These are phyloP conservation scores for Achatina immaculata DNA, from an alignment of 1,140 invertebrate species.

Conservation along the genomic window DNA sequence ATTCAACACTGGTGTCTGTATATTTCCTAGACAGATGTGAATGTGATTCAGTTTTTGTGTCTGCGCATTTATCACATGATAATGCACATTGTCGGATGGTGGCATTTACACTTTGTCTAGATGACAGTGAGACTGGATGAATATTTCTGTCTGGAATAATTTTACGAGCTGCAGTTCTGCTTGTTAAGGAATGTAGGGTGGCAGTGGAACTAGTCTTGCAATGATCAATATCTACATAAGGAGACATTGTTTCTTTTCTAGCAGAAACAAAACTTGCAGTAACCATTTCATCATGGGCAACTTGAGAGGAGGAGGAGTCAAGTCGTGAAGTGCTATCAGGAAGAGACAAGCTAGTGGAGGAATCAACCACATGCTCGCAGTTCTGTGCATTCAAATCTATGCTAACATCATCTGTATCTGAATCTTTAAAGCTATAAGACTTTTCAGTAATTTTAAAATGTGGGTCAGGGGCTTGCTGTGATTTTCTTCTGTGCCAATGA, in stretches of 20 bases:
- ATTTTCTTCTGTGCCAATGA: conserved; percentile 50
- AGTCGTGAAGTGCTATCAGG: not conserved
- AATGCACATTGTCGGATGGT: no score
- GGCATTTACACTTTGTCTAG: no score
- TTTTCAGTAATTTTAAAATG: conserved; percentile 7
- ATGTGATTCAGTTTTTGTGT: not conserved
- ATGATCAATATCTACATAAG: no score
- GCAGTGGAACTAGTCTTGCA: no score
- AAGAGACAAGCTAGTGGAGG: not conserved
- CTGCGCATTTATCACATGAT: not conserved
- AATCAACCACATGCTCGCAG: not conserved
- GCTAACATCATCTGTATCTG: not conserved
- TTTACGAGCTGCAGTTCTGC: no score
- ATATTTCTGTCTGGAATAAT: not conserved
- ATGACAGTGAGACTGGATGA: not conserved
- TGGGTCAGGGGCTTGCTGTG: not conserved
- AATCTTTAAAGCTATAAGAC: not conserved
- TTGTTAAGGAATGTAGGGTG: no score
- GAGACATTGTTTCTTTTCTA: no score
- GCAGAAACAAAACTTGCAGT: no score
- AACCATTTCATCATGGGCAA: no score
- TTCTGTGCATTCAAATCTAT: not conserved
- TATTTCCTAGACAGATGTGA: not conserved
- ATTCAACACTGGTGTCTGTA: not conserved
- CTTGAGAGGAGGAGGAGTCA: no score